Conservation (phyloP, 2,113 vertebrate species). For the Ageneiosus marmoratus region DNA sequence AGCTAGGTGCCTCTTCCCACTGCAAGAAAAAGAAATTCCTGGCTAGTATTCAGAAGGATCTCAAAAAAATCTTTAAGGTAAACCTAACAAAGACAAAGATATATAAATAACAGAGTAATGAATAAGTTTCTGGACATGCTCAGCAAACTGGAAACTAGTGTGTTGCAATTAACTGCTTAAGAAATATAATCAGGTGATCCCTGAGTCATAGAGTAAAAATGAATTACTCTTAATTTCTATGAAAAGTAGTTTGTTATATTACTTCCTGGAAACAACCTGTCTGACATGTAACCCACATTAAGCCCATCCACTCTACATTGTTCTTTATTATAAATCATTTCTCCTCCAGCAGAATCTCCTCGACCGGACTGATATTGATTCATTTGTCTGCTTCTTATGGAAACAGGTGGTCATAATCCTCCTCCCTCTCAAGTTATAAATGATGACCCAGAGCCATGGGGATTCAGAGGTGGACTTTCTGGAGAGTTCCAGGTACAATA, state of each 20-base stretch:
- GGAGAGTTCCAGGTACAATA: conserved; percentile 97
- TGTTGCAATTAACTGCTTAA: background rate
- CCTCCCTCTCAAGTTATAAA: conserved; percentile 88
- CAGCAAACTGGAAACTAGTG: background rate
- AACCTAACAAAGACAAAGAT: background rate
- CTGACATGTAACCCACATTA: background rate
- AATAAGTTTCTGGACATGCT: background rate
- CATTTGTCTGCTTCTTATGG: background rate
- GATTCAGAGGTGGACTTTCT: conserved; percentile 97
- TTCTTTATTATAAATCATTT: background rate
- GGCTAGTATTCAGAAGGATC: background rate
- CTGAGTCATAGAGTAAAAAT: background rate
- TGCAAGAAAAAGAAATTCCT: background rate
- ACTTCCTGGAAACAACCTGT: background rate
- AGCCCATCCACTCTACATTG: background rate
- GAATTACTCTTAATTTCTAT: background rate
- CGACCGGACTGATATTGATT: background rate
- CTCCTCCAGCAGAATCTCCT: background rate
- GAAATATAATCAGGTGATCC: background rate
- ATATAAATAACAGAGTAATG: background rate
- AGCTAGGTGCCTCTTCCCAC: background rate
- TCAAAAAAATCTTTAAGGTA: background rate
- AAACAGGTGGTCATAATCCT: conserved; percentile 85
- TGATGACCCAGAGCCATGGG: conserved; percentile 96
- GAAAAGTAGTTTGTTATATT: background rate